phyloP scores from a whole-genome alignment of 2,888 invertebrate genomes.

The Schrankia costaestrigalis region DNA sequence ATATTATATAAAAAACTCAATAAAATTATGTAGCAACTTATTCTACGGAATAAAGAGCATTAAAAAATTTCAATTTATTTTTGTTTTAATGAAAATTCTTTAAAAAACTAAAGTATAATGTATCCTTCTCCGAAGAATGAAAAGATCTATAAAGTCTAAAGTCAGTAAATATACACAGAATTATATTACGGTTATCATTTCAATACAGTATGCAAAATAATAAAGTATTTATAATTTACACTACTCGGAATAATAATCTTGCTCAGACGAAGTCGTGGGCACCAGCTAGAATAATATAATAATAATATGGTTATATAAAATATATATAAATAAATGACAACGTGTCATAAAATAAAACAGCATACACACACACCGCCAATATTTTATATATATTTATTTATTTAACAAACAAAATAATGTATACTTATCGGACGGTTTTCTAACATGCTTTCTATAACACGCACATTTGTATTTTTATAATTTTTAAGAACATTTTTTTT shows the following conservation, averaged over 20 bases:
- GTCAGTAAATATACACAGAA: no score
- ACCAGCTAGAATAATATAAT: conserved; percentile 4
- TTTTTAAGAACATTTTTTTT: conserved; percentile 45
- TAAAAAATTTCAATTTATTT: background rate
- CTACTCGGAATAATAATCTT: background rate
- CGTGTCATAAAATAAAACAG: conserved; percentile 28
- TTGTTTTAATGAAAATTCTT: no score
- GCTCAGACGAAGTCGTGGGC: no score
- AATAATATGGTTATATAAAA: conserved; percentile 26
- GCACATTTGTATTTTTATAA: conserved; percentile 35
- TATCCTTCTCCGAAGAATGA: no score
- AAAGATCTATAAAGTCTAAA: no score
- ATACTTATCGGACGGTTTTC: conserved; percentile 58
- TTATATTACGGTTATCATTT: no score
- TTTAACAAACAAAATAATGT: conserved; percentile 37
- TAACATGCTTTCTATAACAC: conserved; percentile 58
- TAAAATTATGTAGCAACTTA: no score
- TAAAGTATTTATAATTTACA: background rate
- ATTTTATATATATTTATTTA: conserved; percentile 25
- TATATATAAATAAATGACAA: conserved; percentile 23
- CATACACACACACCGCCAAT: conserved; percentile 34
- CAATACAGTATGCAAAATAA: no score
- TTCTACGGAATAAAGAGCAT: no score
- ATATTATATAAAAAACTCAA: background rate
- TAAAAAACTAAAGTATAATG: no score